phyloP scores from a whole-genome alignment of 2,888 invertebrate genomes.

The Harpagoxenus sublaevis region DNA sequence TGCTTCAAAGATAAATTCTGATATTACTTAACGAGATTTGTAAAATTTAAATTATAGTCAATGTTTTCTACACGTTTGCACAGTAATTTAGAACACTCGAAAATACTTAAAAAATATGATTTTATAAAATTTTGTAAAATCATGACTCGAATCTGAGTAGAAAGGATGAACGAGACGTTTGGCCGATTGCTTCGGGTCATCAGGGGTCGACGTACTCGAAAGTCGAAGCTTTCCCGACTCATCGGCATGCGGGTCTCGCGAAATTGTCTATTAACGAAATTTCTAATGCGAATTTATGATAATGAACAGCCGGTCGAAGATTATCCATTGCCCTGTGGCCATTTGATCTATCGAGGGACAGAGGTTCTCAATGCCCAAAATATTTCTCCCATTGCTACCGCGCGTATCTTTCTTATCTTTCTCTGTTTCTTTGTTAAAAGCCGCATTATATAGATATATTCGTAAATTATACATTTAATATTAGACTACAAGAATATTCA shows the following conservation, averaged over 20 bases:
- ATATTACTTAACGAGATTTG: not conserved
- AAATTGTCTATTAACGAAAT: constrained; percentile 81
- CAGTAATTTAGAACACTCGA: not conserved
- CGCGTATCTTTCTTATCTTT: not conserved
- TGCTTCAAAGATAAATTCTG: not conserved
- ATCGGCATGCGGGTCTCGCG: constrained; percentile 78
- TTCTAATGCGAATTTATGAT: constrained; percentile 83
- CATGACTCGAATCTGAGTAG: constrained; percentile 50
- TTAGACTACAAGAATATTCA: not conserved
- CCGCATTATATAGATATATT: not conserved
- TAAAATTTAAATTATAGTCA: not conserved
- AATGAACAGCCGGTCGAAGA: constrained; percentile 67
- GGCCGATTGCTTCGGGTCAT: constrained; percentile 60
- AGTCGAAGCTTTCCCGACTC: constrained; percentile 83
- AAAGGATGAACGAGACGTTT: constrained; percentile 58
- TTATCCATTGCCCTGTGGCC: constrained; percentile 35
- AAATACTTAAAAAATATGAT: not conserved
- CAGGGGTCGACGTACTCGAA: constrained; percentile 84
- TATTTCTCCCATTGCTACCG: not conserved
- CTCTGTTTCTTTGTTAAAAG: not conserved
- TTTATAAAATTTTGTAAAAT: constrained; percentile 43
- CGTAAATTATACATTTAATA: not conserved
- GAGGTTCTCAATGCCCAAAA: constrained; percentile 62
- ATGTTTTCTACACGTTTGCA: not conserved
- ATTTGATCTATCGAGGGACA: constrained; percentile 45